Conservation (phyloP, 2,113 vertebrate species). For the Mobula hypostoma region DNA sequence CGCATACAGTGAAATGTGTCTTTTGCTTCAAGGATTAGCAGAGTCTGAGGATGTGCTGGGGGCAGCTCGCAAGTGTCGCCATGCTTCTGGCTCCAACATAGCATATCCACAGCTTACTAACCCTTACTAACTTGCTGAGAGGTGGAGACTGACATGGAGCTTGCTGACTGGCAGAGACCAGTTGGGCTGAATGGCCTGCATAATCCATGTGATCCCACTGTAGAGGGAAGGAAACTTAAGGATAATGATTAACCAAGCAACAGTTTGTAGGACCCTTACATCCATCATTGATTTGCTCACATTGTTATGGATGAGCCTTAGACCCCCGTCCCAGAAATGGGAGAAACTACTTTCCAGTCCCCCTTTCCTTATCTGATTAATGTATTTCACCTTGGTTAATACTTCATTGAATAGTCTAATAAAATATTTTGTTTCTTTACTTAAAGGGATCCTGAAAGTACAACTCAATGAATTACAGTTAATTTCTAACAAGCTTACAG, state of each 20-base stretch:
- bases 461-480: constrained; percentile 19
- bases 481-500: constrained; percentile 30
- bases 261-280: no score
- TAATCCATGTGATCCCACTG: no score
- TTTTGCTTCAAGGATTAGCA: no score
- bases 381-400: background rate
- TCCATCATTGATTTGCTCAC: background rate
- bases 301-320: background rate
- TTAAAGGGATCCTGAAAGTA: background rate
- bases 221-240: background rate
- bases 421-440: constrained; percentile 28
- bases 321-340: background rate
- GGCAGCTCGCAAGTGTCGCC: no score
- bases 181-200: background rate
- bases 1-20: no score
- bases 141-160: background rate
- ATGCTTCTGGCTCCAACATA: no score
- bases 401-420: constrained; percentile 14
- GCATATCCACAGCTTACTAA: no score
- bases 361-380: constrained; percentile 22
- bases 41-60: no score
- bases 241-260: background rate
- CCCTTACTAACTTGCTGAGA: no score
- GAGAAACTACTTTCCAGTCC: no score
- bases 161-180: background rate